Conservation (phyloP, 2,113 vertebrate species). For the Potamarius usumacintae region DNA sequence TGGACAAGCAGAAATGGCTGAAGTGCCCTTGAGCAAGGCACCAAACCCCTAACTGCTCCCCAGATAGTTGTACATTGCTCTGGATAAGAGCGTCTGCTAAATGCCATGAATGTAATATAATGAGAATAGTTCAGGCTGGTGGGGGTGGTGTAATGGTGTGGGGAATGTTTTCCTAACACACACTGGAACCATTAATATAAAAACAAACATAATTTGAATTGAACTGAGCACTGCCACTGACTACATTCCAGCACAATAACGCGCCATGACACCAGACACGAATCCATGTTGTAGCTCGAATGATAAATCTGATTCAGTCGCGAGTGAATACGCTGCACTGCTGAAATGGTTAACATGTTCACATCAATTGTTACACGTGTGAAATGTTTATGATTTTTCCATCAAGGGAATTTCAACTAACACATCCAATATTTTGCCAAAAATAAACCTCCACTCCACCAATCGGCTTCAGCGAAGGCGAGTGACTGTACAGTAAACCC, state of each 20-base stretch:
- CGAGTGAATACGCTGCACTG: too few species aligned
- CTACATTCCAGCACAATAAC: not conserved
- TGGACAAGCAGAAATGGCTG: too few species aligned
- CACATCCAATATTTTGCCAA: conserved; percentile 5
- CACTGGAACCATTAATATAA: not conserved
- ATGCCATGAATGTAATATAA: too few species aligned
- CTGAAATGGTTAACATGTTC: too few species aligned
- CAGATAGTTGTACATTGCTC: too few species aligned
- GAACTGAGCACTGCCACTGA: not conserved
- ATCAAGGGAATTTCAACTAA: not conserved
- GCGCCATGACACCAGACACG: not conserved
- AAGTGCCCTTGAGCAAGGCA: too few species aligned
- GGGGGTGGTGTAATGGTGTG: not conserved
- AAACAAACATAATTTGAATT: not conserved
- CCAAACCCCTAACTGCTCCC: too few species aligned
- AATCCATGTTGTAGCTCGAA: too few species aligned
- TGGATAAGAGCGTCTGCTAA: too few species aligned
- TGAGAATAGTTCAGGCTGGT: not conserved
- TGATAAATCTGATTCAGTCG: not conserved
- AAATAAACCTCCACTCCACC: conserved; percentile 16
- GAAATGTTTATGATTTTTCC: not conserved
- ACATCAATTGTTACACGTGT: not conserved
- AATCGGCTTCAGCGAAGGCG: not conserved
- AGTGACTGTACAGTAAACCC: conserved; percentile 30
- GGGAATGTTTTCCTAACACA: not conserved